These are phyloP conservation scores for Thereva nobilitata DNA, from an alignment of 2,888 invertebrate species.

Conservation along the genomic window DNA sequence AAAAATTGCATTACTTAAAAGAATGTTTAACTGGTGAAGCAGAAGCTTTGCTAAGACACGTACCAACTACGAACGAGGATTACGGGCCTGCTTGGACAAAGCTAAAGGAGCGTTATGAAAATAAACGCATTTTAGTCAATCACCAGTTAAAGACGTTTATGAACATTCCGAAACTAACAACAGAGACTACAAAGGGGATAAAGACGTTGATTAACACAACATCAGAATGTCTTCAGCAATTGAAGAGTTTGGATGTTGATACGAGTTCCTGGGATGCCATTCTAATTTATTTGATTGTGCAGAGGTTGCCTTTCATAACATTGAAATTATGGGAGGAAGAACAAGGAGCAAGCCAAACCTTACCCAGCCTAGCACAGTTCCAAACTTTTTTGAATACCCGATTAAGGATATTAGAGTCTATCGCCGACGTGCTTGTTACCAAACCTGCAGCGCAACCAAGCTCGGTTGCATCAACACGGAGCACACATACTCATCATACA, in stretches of 20 bases:
- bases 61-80: conserved; percentile 26
- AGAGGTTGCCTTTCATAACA: neutral
- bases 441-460: neutral
- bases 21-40: conserved; percentile 22
- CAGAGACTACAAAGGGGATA: conserved; percentile 16
- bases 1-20: conserved; percentile 34
- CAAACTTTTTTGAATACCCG: neutral
- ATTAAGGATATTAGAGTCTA: conserved; percentile 1
- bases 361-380: neutral
- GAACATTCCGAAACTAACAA: neutral
- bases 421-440: neutral
- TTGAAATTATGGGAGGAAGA: conserved; percentile 8
- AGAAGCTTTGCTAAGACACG: conserved; percentile 20
- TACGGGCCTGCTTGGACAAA: conserved; percentile 32
- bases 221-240: conserved; percentile 3
- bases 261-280: neutral
- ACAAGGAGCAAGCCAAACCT: neutral
- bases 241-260: neutral
- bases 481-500: neutral
- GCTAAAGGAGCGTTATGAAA: conserved; percentile 36
- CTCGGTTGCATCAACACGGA: neutral
- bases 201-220: conserved; percentile 34
- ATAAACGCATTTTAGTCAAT: conserved; percentile 36
- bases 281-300: neutral
- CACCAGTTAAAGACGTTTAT: conserved; percentile 30